Evolutionary conservation across 2,888 invertebrate species (phyloP), one percentile per base, ranked within the genome.

Genomic region (Chloroclysta siterata): DNA sequence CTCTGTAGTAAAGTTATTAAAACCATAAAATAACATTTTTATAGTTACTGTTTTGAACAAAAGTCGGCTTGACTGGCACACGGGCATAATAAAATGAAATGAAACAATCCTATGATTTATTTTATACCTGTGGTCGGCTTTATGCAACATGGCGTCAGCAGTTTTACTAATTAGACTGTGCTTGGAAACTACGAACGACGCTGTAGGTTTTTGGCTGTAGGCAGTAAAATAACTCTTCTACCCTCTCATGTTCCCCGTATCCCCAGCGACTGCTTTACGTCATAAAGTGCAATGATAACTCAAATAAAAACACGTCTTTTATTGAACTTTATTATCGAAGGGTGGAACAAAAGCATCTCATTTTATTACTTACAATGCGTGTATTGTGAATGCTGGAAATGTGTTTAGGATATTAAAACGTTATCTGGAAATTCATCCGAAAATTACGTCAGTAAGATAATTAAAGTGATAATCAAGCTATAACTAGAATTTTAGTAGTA

Each of bases 81-180:
- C 81, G 72, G 64, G 82, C 71, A 84, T 87, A 87, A 90, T 89
- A 88, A 89, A 90, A 89, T 88, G 85, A 82, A 87, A 90, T 89
- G 88, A 88, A 89, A 89, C 89, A 88, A 89, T 89, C 81, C 84
- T 71, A 79, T 89, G 90, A 90, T 90, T 90, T 90, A 90, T 90
- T 88, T 85, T 83, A 84, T 82, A 82, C 78, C 81, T 76, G 79
- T 72, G 85, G 83, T 83, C 74, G 71, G 81, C 67, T 73, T 84
- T 82, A 86, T 88, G 85, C 85, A 76, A 66, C 60, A 58, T 57
- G 57, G 55, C 66, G 44, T 44, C 55, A 66, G 62, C 66, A 28
- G 29, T 59, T 52, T 52, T 60, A 55, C 58, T 57, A 63, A 63
- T 60, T 54, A 63, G 52, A 53, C 60, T 48, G 51, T 17, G 47